Evolutionary conservation across 2,888 invertebrate species (phyloP), one percentile per base, ranked within the genome.

Genomic region (Orthosia incerta): DNA sequence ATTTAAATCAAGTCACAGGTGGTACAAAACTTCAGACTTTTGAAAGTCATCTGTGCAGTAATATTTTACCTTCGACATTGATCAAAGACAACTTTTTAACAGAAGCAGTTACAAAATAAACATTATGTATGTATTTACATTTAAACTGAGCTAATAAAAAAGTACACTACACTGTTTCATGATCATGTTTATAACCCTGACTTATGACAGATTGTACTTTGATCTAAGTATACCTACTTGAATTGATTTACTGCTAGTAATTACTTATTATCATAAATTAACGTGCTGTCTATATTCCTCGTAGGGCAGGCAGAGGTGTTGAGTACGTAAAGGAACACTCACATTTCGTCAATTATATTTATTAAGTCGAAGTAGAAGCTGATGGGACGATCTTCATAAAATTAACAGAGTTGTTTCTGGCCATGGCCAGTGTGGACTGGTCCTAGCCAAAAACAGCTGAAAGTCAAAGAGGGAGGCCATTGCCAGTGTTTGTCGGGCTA

Each of bases 181-280:
- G 45, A 74, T 13, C 15, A 56, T 39, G 18, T 55, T 50, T 50
- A 20, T 60, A 53, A 63, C 70, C 70, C 66, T 76, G 81, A 57
- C 61, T 48, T 69, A 15, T 67, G 59, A 23, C 26, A 16, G 26
- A 13, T 2, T 76, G 20, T 20, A 68, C 74, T 76, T 56, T 51
- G 18, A 26, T 23, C 60, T 50, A 5, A 16, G 60, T 26, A 26
- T 20, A 61, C 55, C 61, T 51, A 70, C 56, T 77, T 51, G 51
- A 61, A 55, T 75, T 62, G 46, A 75, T 77, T 70, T 70, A 75
- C n/a, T n/a, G 5, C 31, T 3, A 3, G 46, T 20, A 59, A 20
- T 51, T 26, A 23, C 26, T 59, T 51, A 50, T 15, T 63, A 16
- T 51, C 11, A 39, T 51, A 64, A 39, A 20, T 45, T 45, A 20